Evolutionary conservation across 2,113 vertebrate species (phyloP), one percentile per base, ranked within the genome.

Genomic region (Castor canadensis): DNA sequence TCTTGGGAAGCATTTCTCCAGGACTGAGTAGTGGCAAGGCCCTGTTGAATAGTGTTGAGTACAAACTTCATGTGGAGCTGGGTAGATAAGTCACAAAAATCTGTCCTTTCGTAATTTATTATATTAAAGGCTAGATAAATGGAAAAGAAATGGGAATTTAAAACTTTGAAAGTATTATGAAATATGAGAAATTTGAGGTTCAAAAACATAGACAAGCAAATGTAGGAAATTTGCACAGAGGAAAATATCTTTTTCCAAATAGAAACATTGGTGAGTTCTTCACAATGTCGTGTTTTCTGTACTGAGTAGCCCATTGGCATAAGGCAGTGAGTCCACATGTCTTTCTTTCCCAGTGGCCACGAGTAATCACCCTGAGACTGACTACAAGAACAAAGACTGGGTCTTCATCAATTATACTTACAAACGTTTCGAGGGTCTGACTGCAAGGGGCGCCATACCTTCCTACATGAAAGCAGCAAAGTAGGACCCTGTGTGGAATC

Each of bases 321-420:
- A n/a, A 40, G 45, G 20, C 47, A 22, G 30, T 67, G 67, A 90
- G n/a, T 81, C 71, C 30, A 72, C 54, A 0, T 97, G 52, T 91
- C 0, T 94, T 0, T 98, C 83, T 89, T 97, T 87, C 77, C 26
- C 98, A 99, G 99, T 98, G 96, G 97, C 98, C 62, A 98, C 98
- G 60, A 99, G 99, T 96, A 99, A 99, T 94, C 99, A 99, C 83
- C 99, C 99, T 0, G 99, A 99, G 97, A 98, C 98, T 0, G 99
- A 99, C 98, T 99, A 99, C 98, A 99, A 99, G 98, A 99, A 99
- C 98, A 99, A 99, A 95, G 99, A 99, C 98, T 99, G 99, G 99
- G 99, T 99, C 98, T 99, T 99, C 98, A 99, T 99, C 98, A 99
- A 99, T 97, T 99, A 99, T 98, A 99, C 99, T 2, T 99, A 99